These are phyloP conservation scores for Lymantria dispar DNA, from an alignment of 2,888 invertebrate genomes.

Conservation along the genomic window DNA sequence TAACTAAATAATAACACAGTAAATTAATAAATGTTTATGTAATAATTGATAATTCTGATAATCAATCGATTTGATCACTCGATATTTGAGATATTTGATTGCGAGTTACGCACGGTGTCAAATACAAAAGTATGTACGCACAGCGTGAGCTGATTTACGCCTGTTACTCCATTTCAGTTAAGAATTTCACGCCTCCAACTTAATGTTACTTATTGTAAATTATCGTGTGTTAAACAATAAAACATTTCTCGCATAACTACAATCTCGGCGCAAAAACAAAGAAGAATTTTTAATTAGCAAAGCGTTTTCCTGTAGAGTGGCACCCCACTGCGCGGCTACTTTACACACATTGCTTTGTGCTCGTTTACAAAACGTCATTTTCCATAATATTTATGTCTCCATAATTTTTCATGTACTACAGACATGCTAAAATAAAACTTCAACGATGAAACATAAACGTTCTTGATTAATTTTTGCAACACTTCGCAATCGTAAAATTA, in stretches of 20 bases:
- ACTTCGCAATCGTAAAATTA: too few species aligned
- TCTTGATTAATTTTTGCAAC: too few species aligned
- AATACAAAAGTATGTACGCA: slow-evolving; percentile 25
- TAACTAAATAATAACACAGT: too few species aligned
- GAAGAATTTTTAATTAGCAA: slow-evolving; percentile 74
- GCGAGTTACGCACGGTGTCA: not conserved
- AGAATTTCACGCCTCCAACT: slow-evolving; percentile 57
- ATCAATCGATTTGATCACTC: too few species aligned
- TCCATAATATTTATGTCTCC: slow-evolving; percentile 77
- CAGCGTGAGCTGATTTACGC: slow-evolving; percentile 47
- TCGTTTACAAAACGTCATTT: slow-evolving; percentile 77
- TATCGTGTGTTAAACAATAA: slow-evolving; percentile 65
- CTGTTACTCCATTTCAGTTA: slow-evolving; percentile 40
- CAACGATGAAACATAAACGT: slow-evolving; percentile 33
- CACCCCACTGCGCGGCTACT: slow-evolving; percentile 71
- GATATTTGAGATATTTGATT: not conserved
- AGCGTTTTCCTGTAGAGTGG: slow-evolving; percentile 54
- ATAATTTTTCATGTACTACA: slow-evolving; percentile 71
- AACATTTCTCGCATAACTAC: slow-evolving; percentile 61
- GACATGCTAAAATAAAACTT: slow-evolving; percentile 63
- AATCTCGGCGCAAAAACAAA: slow-evolving; percentile 64
- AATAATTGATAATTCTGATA: too few species aligned
- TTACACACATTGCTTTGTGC: slow-evolving; percentile 64
- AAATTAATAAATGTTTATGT: too few species aligned
- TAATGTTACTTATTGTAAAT: slow-evolving; percentile 50